Percentiles rank a stretch among this genome's conserved stretches.
These are phyloP conservation scores for Andrena trimmerana DNA, from an alignment of 2,888 invertebrate genomes.

Conservation along the genomic window DNA sequence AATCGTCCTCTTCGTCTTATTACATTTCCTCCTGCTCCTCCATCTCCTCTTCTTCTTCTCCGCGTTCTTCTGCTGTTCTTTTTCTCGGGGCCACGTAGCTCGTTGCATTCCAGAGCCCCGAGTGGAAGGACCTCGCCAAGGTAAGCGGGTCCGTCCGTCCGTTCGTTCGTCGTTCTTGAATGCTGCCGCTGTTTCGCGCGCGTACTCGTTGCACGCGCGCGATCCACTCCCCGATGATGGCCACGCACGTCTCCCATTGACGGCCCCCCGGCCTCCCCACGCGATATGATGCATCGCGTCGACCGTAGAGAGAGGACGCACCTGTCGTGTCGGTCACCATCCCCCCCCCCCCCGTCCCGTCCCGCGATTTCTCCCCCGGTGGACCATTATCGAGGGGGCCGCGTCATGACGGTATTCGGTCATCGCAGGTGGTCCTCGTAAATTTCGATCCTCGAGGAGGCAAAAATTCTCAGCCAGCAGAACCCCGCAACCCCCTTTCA, in stretches of 20 bases:
- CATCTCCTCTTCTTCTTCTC: conserved; percentile 36
- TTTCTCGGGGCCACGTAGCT: conserved; percentile 63
- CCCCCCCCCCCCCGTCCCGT: conserved; percentile 9
- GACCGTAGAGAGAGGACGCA: conserved; percentile 25
- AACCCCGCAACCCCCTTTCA: background rate
- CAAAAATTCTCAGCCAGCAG: background rate
- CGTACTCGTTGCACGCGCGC: conserved; percentile 44
- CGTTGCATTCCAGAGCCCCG: conserved; percentile 80
- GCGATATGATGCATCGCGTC: conserved; percentile 28
- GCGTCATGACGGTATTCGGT: conserved; percentile 20
- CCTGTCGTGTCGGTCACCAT: conserved; percentile 45
- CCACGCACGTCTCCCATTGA: conserved; percentile 61
- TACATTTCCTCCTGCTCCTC: conserved; percentile 33
- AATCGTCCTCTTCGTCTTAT: conserved; percentile 41
- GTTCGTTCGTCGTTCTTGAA: conserved; percentile 69
- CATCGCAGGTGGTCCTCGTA: conserved; percentile 49
- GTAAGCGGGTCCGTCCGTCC: conserved; percentile 78
- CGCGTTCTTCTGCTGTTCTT: conserved; percentile 41
- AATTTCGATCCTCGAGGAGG: conserved; percentile 27
- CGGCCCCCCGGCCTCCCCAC: conserved; percentile 35
- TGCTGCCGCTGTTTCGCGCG: conserved; percentile 63
- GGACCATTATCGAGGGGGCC: conserved; percentile 14
- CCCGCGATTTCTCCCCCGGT: conserved; percentile 46
- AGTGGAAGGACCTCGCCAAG: conserved; percentile 84
- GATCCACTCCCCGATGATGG: conserved; percentile 44